phyloP scores from a whole-genome alignment of 2,113 vertebrate genomes.

The Litocranius walleri region DNA sequence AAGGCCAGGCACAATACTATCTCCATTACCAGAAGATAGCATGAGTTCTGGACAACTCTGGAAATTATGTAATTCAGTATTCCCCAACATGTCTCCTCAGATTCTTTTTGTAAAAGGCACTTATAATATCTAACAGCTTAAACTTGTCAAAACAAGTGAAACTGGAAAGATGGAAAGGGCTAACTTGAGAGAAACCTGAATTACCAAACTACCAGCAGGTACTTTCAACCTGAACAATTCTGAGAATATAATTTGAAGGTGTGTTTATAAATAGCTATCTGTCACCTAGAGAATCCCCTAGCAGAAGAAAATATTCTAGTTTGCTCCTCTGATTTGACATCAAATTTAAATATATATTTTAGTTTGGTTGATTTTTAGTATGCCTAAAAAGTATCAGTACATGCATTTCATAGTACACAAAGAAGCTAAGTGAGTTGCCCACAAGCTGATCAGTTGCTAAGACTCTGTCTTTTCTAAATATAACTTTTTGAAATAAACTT shows the following conservation, averaged over 20 bases:
- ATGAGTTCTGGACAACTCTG: background rate
- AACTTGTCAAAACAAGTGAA: background rate
- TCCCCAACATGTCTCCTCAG: background rate
- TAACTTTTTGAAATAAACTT: slow-evolving; percentile 13
- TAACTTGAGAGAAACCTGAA: background rate
- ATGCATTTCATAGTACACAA: background rate
- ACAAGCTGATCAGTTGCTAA: background rate
- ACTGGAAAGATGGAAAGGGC: background rate
- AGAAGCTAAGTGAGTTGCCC: background rate
- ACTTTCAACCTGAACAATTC: background rate
- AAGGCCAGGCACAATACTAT: background rate
- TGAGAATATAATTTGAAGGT: background rate
- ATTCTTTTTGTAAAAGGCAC: background rate
- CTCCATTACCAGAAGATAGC: background rate
- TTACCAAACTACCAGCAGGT: background rate
- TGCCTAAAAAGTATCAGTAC: background rate
- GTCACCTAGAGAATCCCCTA: background rate
- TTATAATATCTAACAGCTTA: background rate
- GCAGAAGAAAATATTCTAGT: slow-evolving; percentile 21
- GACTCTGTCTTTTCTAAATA: slow-evolving; percentile 11
- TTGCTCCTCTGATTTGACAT: background rate
- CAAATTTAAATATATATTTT: background rate
- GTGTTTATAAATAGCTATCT: background rate
- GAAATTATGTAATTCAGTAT: background rate
- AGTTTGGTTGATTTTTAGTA: slow-evolving; percentile 15